phyloP scores from a whole-genome alignment of 2,113 vertebrate genomes.

The Cavia porcellus region DNA sequence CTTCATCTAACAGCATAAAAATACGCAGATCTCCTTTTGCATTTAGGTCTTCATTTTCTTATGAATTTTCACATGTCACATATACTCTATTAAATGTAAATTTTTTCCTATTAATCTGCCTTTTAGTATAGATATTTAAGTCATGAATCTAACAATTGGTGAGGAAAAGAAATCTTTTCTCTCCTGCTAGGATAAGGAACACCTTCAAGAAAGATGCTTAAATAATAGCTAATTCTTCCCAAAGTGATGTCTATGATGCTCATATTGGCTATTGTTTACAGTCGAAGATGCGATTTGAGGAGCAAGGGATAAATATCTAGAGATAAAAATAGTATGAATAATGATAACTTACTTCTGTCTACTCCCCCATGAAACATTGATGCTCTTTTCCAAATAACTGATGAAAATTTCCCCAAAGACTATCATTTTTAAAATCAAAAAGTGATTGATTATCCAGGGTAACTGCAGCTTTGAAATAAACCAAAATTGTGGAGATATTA shows the following conservation, averaged over 20 bases:
- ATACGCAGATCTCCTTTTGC: background rate
- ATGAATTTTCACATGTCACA: background rate
- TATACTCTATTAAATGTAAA: background rate
- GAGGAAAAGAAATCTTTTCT: background rate
- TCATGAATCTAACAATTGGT: background rate
- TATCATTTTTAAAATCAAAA: constrained; percentile 48
- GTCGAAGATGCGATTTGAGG: background rate
- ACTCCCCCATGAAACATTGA: background rate
- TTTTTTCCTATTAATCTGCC: background rate
- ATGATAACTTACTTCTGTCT: background rate
- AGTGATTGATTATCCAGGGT: background rate
- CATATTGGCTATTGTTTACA: background rate
- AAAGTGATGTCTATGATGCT: background rate
- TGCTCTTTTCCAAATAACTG: constrained; percentile 8
- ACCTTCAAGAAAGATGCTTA: background rate
- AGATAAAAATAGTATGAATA: background rate
- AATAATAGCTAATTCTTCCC: background rate
- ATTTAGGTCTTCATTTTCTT: background rate
- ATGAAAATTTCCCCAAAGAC: background rate
- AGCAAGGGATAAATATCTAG: background rate
- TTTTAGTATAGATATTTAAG: background rate
- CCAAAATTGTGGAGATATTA: background rate
- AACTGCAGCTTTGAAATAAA: background rate
- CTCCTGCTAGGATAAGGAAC: background rate
- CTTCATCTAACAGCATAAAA: background rate